A percentile compares a stretch with the other conserved stretches of the same genome.
phyloP scores from a whole-genome alignment of 92 coral and sea anemone genomes.

The Montipora capitata region DNA sequence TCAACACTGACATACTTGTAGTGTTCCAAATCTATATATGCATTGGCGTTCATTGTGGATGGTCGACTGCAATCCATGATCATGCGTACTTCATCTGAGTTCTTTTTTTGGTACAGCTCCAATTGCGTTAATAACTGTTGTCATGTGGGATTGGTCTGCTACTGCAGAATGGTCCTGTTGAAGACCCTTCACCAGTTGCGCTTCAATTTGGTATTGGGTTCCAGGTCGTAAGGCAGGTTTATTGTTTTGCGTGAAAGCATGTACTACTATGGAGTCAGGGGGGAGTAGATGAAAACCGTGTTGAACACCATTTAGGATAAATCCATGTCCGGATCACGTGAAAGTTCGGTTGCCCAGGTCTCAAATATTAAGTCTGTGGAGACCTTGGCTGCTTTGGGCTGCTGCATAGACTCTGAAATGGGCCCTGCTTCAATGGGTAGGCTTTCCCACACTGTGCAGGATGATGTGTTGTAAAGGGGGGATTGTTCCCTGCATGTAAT shows the following conservation, averaged over 20 bases:
- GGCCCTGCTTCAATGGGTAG: conserved; percentile 39
- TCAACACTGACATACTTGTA: conserved; percentile 47
- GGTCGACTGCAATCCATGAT: conserved; percentile 43
- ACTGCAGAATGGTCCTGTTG: not conserved
- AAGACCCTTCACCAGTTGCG: conserved; percentile 36
- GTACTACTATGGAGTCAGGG: not conserved
- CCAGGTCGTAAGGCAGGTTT: conserved; percentile 14
- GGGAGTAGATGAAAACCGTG: not conserved
- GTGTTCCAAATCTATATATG: conserved; percentile 53
- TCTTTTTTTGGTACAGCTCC: conserved; percentile 53
- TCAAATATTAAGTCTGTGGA: conserved; percentile 58
- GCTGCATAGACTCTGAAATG: conserved; percentile 41
- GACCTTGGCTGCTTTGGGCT: conserved; percentile 59
- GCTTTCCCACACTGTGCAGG: conserved; percentile 28
- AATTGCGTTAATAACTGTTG: conserved; percentile 36
- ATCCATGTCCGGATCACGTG: not conserved
- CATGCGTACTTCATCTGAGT: conserved; percentile 34
- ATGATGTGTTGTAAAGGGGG: not conserved
- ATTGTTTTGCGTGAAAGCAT: not conserved
- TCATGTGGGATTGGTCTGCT: conserved; percentile 22
- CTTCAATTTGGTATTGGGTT: conserved; percentile 38
- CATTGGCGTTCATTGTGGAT: not conserved
- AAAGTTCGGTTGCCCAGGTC: conserved; percentile 14
- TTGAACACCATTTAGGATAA: not conserved
- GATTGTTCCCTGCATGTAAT: not conserved